Evolutionary conservation across 2,113 vertebrate species (phyloP).

Genomic region (Bubo scandiacus): DNA sequence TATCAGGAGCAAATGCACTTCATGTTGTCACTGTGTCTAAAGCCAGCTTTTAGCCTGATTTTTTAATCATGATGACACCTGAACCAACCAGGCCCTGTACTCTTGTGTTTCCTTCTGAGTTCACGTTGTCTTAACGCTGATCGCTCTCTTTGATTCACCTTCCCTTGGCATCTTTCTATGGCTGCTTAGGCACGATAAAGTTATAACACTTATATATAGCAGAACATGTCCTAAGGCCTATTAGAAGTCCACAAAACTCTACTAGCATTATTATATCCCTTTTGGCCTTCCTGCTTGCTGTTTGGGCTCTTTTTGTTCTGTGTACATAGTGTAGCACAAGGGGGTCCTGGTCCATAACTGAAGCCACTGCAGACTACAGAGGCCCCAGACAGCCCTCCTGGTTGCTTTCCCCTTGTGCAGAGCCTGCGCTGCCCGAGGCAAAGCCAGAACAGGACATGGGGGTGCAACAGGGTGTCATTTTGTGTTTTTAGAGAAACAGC

Average conservation of each 20-base stretch:
- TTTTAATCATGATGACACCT: neutral
- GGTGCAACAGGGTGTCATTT: neutral
- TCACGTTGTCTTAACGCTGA: neutral
- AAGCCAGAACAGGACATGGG: neutral
- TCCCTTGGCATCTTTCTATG: neutral
- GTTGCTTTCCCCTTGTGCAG: neutral
- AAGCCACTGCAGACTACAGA: neutral
- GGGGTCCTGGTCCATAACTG: neutral
- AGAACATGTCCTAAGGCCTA: neutral
- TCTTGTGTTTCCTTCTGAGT: neutral
- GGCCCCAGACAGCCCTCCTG: neutral
- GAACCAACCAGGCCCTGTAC: neutral
- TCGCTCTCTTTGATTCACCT: neutral
- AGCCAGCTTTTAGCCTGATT: neutral
- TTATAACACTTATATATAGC: neutral
- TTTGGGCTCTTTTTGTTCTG: neutral
- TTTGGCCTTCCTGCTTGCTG: neutral
- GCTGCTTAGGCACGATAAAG: neutral
- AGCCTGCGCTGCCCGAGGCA: neutral
- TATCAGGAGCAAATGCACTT: neutral
- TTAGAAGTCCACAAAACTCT: neutral
- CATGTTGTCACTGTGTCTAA: neutral
- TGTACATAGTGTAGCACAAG: rapidly evolving
- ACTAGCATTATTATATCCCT: neutral
- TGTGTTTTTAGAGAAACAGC: neutral